phyloP scores from a whole-genome alignment of 1,140 invertebrate genomes.

The Pogonomyrmex barbatus region DNA sequence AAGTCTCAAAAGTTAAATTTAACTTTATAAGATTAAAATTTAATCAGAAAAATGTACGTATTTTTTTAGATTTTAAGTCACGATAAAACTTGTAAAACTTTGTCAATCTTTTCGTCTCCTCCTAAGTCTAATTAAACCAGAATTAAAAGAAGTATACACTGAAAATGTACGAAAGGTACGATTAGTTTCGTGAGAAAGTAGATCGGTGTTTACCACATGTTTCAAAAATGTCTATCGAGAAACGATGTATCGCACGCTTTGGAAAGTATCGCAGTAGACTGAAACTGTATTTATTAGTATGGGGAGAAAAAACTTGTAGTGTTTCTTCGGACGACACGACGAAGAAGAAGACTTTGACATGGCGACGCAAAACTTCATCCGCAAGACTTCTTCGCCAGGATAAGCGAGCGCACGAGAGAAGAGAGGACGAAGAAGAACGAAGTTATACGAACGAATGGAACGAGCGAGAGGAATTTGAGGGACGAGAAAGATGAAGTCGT shows the following conservation, averaged over 20 bases:
- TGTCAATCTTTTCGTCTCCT: not conserved
- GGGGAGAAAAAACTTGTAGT: not conserved
- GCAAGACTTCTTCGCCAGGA: not conserved
- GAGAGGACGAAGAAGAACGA: not conserved
- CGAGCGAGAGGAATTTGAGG: slow-evolving; percentile 24
- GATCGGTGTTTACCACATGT: not conserved
- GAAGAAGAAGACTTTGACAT: slow-evolving; percentile 3
- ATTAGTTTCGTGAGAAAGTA: not conserved
- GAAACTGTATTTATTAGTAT: slow-evolving; percentile 45
- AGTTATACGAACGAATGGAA: slow-evolving; percentile 17
- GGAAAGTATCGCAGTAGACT: not conserved
- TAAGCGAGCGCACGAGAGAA: not conserved
- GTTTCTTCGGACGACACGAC: not conserved
- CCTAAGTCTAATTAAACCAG: not conserved
- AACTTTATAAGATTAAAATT: slow-evolving; percentile 9
- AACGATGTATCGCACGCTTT: not conserved
- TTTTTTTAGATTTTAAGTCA: not conserved
- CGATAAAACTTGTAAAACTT: not conserved
- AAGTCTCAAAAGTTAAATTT: not conserved
- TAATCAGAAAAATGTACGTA: not conserved
- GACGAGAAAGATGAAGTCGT: slow-evolving; percentile 34
- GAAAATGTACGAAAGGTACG: not conserved
- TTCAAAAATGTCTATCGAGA: slow-evolving; percentile 3
- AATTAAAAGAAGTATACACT: not conserved
- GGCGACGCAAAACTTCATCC: slow-evolving; percentile 39